phyloP scores from a whole-genome alignment of 2,888 invertebrate genomes.

The Cantharis rufa region DNA sequence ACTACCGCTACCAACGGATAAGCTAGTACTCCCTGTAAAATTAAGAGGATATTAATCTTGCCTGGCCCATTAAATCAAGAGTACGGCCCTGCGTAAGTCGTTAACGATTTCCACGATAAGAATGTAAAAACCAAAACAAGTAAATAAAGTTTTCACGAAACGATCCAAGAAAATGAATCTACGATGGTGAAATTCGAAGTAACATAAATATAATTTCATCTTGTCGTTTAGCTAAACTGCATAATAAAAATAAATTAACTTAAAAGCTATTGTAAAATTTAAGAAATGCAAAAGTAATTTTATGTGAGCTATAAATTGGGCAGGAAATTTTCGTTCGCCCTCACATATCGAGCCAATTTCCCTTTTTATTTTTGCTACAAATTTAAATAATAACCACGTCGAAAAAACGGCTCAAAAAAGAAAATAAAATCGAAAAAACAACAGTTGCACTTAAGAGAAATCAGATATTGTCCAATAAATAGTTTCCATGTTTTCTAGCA shows the following conservation, averaged over 20 bases:
- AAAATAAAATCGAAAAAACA: not conserved
- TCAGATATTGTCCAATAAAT: not conserved
- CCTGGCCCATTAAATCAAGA: no score
- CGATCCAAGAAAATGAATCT: not conserved
- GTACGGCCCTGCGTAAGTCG: not conserved
- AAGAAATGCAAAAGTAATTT: constrained; percentile 17
- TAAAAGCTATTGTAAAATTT: constrained; percentile 11
- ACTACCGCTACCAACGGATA: no score
- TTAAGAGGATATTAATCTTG: no score
- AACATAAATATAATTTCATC: not conserved
- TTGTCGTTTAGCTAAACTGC: not conserved
- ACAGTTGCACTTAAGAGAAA: not conserved
- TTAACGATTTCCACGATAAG: not conserved
- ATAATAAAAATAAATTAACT: constrained; percentile 3
- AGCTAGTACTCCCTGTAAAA: no score
- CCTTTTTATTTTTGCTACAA: not conserved
- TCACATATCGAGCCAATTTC: not conserved
- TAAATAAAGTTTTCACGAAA: not conserved
- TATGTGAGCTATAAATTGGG: constrained; percentile 13
- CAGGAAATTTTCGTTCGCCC: constrained; percentile 2
- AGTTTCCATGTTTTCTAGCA: not conserved
- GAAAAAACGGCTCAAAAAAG: not conserved
- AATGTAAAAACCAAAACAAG: not conserved
- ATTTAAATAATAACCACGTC: constrained; percentile 3
- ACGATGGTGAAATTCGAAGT: not conserved